Evolutionary conservation across 2,797 vertebrate species (phyloP).

Genomic region (Poeciliopsis infans): DNA sequence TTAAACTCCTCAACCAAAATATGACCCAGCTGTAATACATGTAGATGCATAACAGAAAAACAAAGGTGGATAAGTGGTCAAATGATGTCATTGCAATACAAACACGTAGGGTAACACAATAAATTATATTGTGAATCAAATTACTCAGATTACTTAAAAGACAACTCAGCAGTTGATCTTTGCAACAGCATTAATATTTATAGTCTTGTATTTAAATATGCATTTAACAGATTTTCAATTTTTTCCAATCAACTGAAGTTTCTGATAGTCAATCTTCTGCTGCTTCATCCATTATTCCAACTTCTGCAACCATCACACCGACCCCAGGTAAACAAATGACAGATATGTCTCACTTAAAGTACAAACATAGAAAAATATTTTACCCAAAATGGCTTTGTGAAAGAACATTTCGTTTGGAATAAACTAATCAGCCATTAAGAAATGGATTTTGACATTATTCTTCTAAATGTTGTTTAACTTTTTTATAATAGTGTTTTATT

Average conservation of each 20-base stretch:
- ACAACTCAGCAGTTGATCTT: background rate
- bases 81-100: background rate
- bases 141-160: background rate
- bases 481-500: slow-evolving; percentile 56
- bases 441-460: background rate
- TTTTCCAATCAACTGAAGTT: background rate
- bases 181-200: background rate
- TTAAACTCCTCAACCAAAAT: background rate
- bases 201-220: background rate
- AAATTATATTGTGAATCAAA: background rate
- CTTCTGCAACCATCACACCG: slow-evolving; percentile 3
- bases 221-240: background rate
- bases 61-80: background rate
- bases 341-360: background rate
- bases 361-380: background rate
- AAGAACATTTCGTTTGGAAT: background rate
- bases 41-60: background rate
- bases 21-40: background rate
- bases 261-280: background rate
- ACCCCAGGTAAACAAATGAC: slow-evolving; percentile 38
- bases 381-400: background rate
- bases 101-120: background rate
- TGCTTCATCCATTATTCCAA: background rate
- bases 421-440: background rate
- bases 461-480: background rate